Conservation (phyloP, 2,888 invertebrate genomes). For the Amblyjoppa fuscipennis region DNA sequence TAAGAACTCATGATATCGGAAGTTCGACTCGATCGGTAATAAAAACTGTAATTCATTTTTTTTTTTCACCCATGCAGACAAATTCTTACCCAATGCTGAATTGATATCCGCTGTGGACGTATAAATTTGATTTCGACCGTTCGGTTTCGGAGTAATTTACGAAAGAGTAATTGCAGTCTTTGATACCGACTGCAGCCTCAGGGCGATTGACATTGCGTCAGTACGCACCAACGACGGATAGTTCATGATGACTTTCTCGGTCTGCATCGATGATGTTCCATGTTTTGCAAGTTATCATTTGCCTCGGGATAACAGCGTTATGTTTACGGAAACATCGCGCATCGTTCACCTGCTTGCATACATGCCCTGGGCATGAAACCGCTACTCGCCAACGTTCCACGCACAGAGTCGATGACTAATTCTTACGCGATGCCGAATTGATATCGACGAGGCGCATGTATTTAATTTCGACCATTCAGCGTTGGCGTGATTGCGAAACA, state of each 20-base stretch:
- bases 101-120: too few relatives aligned
- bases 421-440: too few relatives aligned
- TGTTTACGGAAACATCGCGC: neutral
- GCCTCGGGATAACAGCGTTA: neutral
- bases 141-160: too few relatives aligned
- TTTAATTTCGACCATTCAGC: too few relatives aligned
- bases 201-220: too few relatives aligned
- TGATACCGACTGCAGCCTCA: neutral
- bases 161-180: neutral
- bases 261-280: neutral
- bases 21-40: too few relatives aligned
- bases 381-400: neutral
- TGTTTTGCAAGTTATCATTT: conserved; percentile 1
- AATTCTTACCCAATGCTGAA: too few relatives aligned
- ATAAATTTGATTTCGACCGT: too few relatives aligned
- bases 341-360: neutral
- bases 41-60: too few relatives aligned
- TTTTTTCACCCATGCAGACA: too few relatives aligned
- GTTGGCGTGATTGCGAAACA: neutral
- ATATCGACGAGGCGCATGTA: too few relatives aligned
- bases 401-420: neutral
- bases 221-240: neutral
- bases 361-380: neutral
- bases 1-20: too few relatives aligned
- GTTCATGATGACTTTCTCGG: neutral